Evolutionary conservation across 2,113 vertebrate species (phyloP), one percentile per base, ranked within the genome.

Genomic region (Cavia porcellus): DNA sequence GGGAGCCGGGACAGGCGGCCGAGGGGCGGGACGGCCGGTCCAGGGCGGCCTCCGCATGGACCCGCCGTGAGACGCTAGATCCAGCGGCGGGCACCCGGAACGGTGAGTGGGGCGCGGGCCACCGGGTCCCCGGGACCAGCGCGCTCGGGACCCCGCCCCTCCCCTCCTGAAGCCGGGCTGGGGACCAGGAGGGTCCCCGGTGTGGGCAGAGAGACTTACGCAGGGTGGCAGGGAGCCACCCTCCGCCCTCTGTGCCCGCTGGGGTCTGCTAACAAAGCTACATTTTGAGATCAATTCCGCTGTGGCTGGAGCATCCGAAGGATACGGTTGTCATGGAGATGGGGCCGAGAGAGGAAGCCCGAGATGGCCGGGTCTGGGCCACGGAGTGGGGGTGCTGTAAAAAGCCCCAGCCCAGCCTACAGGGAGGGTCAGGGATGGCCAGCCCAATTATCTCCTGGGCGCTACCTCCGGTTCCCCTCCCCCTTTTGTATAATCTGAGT

Each of bases 311-410:
- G 99, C 99, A 99, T 99, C 99, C 98, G 98, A 99, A 99, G 99
- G 99, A 99, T 99, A 98, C 97, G 99, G 99, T 99, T 99, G 99
- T 99, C 99, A 99, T 99, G 99, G 99, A 99, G 99, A 99, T 99
- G 98, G 99, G 98, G 99, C 98, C 55, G 96, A 30, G 86, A 81
- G 98, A 99, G 98, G 99, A 99, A 99, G 99, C 99, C 99, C 98
- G 98, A 98, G 98, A 97, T 98, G 97, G 98, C 98, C 97, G 90
- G 98, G 98, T 98, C 98, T 98, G 98, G 98, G 98, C 98, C 94
- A 45, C 95, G 98, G 97, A 94, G 90, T 68, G 45, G 88, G 97
- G 98, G 96, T 82, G 96, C 96, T 35, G 2, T 97, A 47, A n/a
- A 1, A 94, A 94, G 72, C 84, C 92, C 84, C 94, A 80, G 90